Conservation (phyloP, 1,140 invertebrate genomes). For the Pristionchus pacificus region DNA sequence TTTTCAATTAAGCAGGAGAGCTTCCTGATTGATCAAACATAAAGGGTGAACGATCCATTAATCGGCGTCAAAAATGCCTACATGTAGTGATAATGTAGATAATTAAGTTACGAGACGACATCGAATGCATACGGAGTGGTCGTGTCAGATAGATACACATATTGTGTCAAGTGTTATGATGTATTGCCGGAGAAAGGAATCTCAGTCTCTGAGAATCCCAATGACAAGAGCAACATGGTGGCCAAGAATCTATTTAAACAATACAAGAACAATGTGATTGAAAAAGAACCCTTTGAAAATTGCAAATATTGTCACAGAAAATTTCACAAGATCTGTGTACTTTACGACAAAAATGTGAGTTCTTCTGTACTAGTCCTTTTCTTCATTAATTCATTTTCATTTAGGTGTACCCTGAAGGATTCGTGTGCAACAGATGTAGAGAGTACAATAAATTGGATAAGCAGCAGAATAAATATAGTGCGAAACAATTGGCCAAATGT, state of each 20-base stretch:
- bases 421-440: constrained; percentile 89
- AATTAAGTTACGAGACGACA: constrained; percentile 74
- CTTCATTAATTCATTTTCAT: constrained; percentile 67
- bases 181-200: constrained; percentile 93
- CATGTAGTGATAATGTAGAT: too few relatives aligned
- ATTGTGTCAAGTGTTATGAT: constrained; percentile 99
- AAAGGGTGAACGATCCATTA: too few relatives aligned
- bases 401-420: constrained; percentile 63
- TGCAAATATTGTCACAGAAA: constrained; percentile 68
- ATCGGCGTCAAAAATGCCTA: too few relatives aligned
- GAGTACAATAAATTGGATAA: constrained; percentile 83
- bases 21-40: too few relatives aligned
- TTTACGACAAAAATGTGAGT: constrained; percentile 89
- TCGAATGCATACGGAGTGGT: constrained; percentile 55
- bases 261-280: constrained; percentile 97
- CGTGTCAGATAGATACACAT: constrained; percentile 87
- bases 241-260: constrained; percentile 94
- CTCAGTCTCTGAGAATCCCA: constrained; percentile 13
- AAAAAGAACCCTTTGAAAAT: constrained; percentile 74
- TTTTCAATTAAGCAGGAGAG: too few relatives aligned
- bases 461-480: constrained; percentile 95
- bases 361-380: not conserved
- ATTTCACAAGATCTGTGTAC: constrained; percentile 89
- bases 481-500: constrained; percentile 67
- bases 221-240: constrained; percentile 72